Conservation (phyloP, 2,888 invertebrate species). For the Papilio demoleus region DNA sequence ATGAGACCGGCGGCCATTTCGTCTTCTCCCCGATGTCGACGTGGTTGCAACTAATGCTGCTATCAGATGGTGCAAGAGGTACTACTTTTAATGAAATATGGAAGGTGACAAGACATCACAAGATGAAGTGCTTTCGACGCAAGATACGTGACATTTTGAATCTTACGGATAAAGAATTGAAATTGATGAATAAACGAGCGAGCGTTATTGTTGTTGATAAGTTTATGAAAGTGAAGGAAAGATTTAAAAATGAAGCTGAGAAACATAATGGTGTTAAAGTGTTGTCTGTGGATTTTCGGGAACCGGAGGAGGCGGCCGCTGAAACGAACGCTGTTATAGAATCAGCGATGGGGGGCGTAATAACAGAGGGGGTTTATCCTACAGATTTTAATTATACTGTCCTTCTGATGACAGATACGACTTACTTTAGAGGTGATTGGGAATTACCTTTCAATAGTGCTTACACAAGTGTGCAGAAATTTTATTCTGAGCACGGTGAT, state of each 20-base stretch:
- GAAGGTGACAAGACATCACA: slow-evolving; percentile 58
- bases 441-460: slow-evolving; percentile 57
- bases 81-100: slow-evolving; percentile 59
- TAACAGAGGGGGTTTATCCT: slow-evolving; percentile 51
- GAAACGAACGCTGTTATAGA: slow-evolving; percentile 55
- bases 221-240: slow-evolving; percentile 55
- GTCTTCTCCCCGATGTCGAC: slow-evolving; percentile 67
- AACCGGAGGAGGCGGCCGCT: slow-evolving; percentile 50
- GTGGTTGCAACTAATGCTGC: slow-evolving; percentile 64
- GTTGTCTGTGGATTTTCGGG: slow-evolving; percentile 56
- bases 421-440: slow-evolving; percentile 63
- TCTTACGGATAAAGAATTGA: slow-evolving; percentile 52
- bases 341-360: slow-evolving; percentile 51
- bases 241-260: slow-evolving; percentile 54
- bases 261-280: slow-evolving; percentile 55
- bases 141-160: slow-evolving; percentile 55
- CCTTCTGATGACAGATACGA: slow-evolving; percentile 60
- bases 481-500: slow-evolving; percentile 50
- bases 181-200: slow-evolving; percentile 50
- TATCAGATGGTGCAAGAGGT: slow-evolving; percentile 64
- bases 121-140: slow-evolving; percentile 58
- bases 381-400: slow-evolving; percentile 60
- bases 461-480: slow-evolving; percentile 52
- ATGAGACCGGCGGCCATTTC: slow-evolving; percentile 62
- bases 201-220: slow-evolving; percentile 61